Evolutionary conservation across 2,113 vertebrate species (phyloP), one percentile per base, ranked within the genome.

Genomic region (Bos indicus): DNA sequence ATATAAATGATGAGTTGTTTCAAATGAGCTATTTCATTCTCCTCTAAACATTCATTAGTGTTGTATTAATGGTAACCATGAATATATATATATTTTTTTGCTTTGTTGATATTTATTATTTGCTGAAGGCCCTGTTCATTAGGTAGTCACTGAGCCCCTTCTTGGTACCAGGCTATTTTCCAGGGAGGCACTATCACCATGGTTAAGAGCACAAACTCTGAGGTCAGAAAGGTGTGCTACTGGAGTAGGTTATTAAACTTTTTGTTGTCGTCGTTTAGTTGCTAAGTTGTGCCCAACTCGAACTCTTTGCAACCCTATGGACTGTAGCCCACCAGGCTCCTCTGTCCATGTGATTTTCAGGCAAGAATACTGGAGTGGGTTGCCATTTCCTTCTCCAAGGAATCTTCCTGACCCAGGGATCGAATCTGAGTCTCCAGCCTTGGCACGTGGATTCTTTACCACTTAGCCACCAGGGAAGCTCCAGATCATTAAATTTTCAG

Each of bases 41-140:
- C 23, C 17, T 84, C 26, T 81, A 95, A 97, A 71, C 7, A 93
- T 60, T 71, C 33, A 40, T 28, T 57, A 74, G 51, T 80, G 4
- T 67, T 90, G 21, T 64, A 57, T 57, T 77, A 92, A 57, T n/a
- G 40, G 10, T 26, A 67, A 84, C 67, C 51, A 21, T 43, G 52
- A 54, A 43, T 56, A 36, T 56, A 81, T 67, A 7, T 74, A 43
- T 43, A 43, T 82, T 60, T 23, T 48, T 81, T 89, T 83, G 36
- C 21, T 74, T 71, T 67, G n/a, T 51, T 80, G 36, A 52, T 46
- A 74, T 81, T 51, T 74, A 23, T 77, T 92, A 84, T 46, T 57
- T 90, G 60, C 46, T 57, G 16, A 92, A 74, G 74, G 2, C 48
- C 67, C 14, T 51, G 25, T 51, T 94, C 40, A 77, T 60, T 88